Conservation (phyloP, 1,140 invertebrate species). For the Zelostemma sp. region DNA sequence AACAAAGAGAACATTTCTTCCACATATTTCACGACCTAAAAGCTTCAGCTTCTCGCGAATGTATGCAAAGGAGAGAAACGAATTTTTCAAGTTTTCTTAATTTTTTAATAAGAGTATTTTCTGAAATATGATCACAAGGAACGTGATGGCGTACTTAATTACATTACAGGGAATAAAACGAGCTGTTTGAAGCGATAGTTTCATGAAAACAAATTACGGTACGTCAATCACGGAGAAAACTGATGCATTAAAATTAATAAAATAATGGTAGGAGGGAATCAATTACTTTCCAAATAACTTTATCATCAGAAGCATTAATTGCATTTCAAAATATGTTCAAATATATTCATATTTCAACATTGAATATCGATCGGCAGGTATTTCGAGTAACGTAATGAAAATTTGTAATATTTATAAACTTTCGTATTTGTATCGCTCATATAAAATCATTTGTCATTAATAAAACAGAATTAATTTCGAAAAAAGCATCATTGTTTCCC, state of each 20-base stretch:
- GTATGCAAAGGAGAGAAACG: background rate
- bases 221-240: background rate
- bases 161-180: background rate
- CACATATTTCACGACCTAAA: constrained; percentile 5
- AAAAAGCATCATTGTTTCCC: background rate
- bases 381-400: background rate
- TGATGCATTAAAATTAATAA: background rate
- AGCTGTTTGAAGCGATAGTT: background rate
- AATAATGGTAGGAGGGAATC: background rate
- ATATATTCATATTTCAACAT: background rate
- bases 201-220: background rate
- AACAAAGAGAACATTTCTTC: constrained; percentile 1
- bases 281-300: background rate
- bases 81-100: background rate
- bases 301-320: background rate
- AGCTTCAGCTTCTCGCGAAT: background rate
- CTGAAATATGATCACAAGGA: no score
- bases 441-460: background rate
- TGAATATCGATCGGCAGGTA: background rate
- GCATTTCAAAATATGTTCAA: background rate
- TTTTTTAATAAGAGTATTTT: no score
- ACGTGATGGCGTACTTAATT: no score
- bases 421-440: background rate
- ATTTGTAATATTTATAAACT: background rate
- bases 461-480: background rate